A percentile compares a stretch with the other conserved stretches of the same genome.
These are phyloP conservation scores for Drosophila seguyi DNA, from an alignment of 1,140 invertebrate species.

Conservation along the genomic window DNA sequence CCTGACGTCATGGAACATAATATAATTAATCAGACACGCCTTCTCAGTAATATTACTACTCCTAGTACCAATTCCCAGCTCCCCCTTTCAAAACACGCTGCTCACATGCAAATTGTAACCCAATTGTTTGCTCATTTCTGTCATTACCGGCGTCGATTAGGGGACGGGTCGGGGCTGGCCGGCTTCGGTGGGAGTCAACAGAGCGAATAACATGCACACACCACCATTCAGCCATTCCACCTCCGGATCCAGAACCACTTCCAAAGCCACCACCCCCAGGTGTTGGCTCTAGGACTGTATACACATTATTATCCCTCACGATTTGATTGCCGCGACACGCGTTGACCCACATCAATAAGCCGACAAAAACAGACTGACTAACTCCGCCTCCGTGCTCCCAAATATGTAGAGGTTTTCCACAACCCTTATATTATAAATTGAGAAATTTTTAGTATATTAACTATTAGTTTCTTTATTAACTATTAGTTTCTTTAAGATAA, in stretches of 20 bases:
- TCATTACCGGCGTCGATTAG: slow-evolving; percentile 57
- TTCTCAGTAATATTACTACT: slow-evolving; percentile 1
- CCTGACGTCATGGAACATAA: slow-evolving; percentile 18
- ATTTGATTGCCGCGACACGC: slow-evolving; percentile 58
- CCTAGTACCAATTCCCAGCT: not conserved
- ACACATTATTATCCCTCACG: slow-evolving; percentile 58
- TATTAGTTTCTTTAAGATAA: not conserved
- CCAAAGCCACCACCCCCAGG: slow-evolving; percentile 16
- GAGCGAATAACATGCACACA: slow-evolving; percentile 40
- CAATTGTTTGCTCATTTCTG: slow-evolving; percentile 58
- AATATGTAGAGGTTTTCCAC: not conserved
- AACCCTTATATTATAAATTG: too few species aligned
- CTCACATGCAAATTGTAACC: slow-evolving; percentile 53
- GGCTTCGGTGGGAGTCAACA: slow-evolving; percentile 28
- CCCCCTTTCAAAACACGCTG: slow-evolving; percentile 8
- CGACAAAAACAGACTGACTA: slow-evolving; percentile 31
- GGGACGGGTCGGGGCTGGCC: slow-evolving; percentile 9
- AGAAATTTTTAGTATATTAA: too few species aligned
- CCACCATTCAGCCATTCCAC: slow-evolving; percentile 14
- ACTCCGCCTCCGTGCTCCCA: not conserved
- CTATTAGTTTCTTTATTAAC: too few species aligned
- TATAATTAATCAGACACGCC: slow-evolving; percentile 20
- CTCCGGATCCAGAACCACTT: not conserved
- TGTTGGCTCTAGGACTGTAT: slow-evolving; percentile 39
- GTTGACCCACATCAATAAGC: slow-evolving; percentile 53